A percentile compares a stretch with the other conserved stretches of the same genome.
phyloP scores from a whole-genome alignment of 1,140 invertebrate species.

The Anastrepha obliqua region DNA sequence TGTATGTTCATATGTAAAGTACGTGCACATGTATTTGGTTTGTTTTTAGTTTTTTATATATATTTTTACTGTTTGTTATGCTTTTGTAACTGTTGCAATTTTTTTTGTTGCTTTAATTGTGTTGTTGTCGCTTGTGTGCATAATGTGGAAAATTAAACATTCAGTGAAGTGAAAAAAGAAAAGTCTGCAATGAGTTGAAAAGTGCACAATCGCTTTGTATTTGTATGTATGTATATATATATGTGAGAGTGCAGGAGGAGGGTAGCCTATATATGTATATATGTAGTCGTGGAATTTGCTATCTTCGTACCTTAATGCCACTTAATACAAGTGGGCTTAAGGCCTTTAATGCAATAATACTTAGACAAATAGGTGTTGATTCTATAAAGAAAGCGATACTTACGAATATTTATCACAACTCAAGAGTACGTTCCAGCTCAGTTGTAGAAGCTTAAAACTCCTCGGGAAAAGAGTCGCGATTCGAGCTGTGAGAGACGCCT shows the following conservation, averaged over 20 bases:
- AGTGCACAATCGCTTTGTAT: slow-evolving; percentile 4
- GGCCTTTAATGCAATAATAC: background rate
- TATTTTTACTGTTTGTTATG: background rate
- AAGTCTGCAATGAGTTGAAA: slow-evolving; percentile 13
- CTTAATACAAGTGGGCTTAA: slow-evolving; percentile 2
- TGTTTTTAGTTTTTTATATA: background rate
- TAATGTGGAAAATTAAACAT: slow-evolving; percentile 45
- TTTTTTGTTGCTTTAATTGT: background rate
- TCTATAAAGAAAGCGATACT: too few relatives aligned
- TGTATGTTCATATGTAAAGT: background rate
- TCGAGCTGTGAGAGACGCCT: too few relatives aligned
- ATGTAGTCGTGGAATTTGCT: background rate
- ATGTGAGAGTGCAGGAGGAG: background rate
- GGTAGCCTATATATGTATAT: background rate
- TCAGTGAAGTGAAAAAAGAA: slow-evolving; percentile 31
- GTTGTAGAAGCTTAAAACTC: too few relatives aligned
- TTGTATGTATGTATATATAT: background rate
- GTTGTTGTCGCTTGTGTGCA: slow-evolving; percentile 20
- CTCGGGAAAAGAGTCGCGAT: too few relatives aligned
- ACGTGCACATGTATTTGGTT: background rate
- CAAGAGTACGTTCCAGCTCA: background rate
- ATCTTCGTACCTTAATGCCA: background rate
- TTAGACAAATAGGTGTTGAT: too few relatives aligned
- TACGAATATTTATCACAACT: too few relatives aligned
- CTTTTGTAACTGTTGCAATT: background rate